Evolutionary conservation across 1,140 invertebrate species (phyloP).

Genomic region (Hormaphis cornu): DNA sequence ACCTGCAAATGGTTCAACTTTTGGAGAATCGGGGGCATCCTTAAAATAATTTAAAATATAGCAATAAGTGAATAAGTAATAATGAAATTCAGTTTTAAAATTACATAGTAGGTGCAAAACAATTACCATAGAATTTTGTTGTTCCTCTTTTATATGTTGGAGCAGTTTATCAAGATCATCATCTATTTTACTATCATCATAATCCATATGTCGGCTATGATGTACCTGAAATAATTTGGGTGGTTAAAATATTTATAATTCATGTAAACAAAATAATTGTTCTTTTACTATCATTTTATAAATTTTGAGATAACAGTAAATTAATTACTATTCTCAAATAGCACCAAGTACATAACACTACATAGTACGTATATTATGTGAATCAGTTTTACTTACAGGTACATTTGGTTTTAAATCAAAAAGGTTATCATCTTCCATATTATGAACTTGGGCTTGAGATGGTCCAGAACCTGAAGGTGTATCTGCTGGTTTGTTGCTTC

Average conservation of each 20-base stretch:
- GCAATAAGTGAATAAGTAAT: neutral
- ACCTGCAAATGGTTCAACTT: constrained; percentile 48
- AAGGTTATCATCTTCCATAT: constrained; percentile 44
- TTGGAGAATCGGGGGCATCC: constrained; percentile 74
- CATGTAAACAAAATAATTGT: neutral
- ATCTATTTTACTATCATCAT: constrained; percentile 84
- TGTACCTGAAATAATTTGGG: constrained; percentile 35
- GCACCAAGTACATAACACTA: too few species aligned
- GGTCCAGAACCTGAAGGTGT: constrained; percentile 48
- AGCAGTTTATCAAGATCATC: constrained; percentile 82
- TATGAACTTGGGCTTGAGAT: constrained; percentile 16
- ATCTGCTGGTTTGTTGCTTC: constrained; percentile 41
- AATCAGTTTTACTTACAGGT: constrained; percentile 38
- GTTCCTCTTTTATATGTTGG: constrained; percentile 83
- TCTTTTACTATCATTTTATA: too few species aligned
- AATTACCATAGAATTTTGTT: constrained; percentile 66
- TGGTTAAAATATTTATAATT: neutral
- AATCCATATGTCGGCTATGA: constrained; percentile 55
- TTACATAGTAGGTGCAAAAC: neutral
- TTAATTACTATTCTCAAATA: too few species aligned
- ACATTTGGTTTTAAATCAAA: constrained; percentile 46
- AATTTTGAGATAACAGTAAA: too few species aligned
- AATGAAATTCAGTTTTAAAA: neutral
- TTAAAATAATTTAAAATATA: constrained; percentile 27
- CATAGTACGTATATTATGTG: too few species aligned